These are phyloP conservation scores for Festucalex cinctus DNA, from an alignment of 2,113 vertebrate species.

Conservation along the genomic window DNA sequence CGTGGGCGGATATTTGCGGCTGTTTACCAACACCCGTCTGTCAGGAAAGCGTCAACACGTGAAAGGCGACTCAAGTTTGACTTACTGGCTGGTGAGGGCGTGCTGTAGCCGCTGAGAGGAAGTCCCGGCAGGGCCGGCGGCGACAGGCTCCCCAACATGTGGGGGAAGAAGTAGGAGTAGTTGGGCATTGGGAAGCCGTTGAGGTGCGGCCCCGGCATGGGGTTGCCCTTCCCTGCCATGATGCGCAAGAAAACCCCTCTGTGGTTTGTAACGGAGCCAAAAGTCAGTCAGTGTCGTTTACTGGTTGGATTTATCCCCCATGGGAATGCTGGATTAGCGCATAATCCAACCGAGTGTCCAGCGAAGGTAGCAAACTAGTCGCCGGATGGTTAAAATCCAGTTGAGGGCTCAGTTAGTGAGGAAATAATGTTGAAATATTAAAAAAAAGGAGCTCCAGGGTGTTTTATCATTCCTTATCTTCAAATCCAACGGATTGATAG, in stretches of 20 bases:
- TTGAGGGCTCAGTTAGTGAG: constrained; percentile 34
- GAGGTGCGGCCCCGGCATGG: constrained; percentile 81
- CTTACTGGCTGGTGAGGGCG: constrained; percentile 96
- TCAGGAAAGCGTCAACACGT: constrained; percentile 37
- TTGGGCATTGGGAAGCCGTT: constrained; percentile 88
- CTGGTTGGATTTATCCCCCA: constrained; percentile 55
- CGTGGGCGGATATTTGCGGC: constrained; percentile 24
- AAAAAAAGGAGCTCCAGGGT: constrained; percentile 28
- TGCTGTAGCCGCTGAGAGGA: constrained; percentile 94
- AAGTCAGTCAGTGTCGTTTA: constrained; percentile 34
- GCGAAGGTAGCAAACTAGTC: constrained; percentile 12
- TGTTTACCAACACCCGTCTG: constrained; percentile 50
- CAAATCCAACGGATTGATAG: constrained; percentile 17
- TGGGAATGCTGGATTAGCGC: constrained; percentile 36
- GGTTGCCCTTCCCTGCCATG: constrained; percentile 97
- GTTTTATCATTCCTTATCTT: constrained; percentile 47
- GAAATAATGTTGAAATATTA: constrained; percentile 30
- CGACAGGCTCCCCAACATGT: constrained; percentile 89
- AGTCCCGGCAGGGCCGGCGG: constrained; percentile 84
- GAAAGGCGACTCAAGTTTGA: constrained; percentile 44
- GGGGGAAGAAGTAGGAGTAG: constrained; percentile 96
- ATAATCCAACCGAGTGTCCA: constrained; percentile 45
- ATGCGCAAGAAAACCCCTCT: constrained; percentile 28
- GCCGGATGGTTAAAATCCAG: constrained; percentile 29
- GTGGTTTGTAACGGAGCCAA: constrained; percentile 7